A percentile compares a stretch with the other conserved stretches of the same genome.
phyloP scores from a whole-genome alignment of 2,797 vertebrate genomes.

The Sebastes nivosus region DNA sequence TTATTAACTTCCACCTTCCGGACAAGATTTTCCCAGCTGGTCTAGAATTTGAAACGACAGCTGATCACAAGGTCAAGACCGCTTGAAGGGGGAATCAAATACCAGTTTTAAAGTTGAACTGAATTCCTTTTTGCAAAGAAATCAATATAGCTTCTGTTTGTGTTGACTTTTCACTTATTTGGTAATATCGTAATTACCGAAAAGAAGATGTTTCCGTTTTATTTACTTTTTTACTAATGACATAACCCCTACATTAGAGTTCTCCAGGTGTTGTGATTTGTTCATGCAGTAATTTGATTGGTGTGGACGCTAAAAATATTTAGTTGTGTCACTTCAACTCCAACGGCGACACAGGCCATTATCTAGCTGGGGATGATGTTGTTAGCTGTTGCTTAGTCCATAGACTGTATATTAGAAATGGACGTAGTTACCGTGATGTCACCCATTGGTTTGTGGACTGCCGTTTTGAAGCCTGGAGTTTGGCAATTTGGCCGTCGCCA shows the following conservation, averaged over 20 bases:
- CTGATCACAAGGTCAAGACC: background rate
- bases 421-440: no score
- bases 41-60: background rate
- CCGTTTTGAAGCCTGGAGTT: no score
- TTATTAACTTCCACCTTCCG: slow-evolving; percentile 18
- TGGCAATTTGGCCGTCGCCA: no score
- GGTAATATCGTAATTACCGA: background rate
- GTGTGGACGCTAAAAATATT: no score
- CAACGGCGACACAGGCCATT: no score
- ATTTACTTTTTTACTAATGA: background rate
- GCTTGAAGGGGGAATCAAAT: background rate
- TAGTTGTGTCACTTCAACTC: no score
- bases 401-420: no score
- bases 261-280: background rate
- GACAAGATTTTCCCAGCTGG: background rate
- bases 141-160: background rate
- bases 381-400: no score
- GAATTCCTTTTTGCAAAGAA: background rate
- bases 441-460: no score
- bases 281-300: no score
- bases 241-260: background rate
- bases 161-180: background rate
- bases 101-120: background rate
- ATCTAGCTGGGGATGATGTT: no score
- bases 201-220: background rate